Base-by-base conservation (phyloP, 2,113 vertebrate species). In the Thoracochromis brauschi region DNA sequence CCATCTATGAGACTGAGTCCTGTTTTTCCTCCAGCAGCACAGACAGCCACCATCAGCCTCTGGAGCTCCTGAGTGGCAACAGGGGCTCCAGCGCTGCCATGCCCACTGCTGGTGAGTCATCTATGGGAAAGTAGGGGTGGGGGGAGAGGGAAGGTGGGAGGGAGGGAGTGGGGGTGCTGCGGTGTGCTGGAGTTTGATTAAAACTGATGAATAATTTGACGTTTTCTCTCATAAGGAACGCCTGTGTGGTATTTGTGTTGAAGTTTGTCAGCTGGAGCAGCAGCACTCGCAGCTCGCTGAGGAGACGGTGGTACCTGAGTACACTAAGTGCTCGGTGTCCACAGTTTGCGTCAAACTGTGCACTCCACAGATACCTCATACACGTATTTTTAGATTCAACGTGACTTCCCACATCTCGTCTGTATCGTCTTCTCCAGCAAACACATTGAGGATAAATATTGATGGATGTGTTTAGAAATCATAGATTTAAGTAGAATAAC, bases 1-100 rank as follows among this genome's bases (percentile, higher is more conserved):
- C 95, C 90, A 95, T 95, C 91, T 95, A 95, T 84, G 95, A 95
- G 92, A 95, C 94, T 9, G 95, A 95, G 91, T 95, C 93, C 83
- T 95, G 93, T 81, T 95, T 95, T 81, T 94, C 93, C 42, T 92
- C 94, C 35, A 38, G 90, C 21, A 88, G 87, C 89, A 60, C 95
- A 75, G 94, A 93, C 91, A 80, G 83, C 87, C 92, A 89, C 63
- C 93, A 91, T 60, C 92, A 94, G 89, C 94, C 94, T 81, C 93
- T 95, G 95, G 93, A 95, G 94, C 95, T 95, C 93, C 90, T 95
- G 91, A 94, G 80, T 65, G 82, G 83, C 91, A 90, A 33, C 91
- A 85, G 94, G 93, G 83, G 94, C 93, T 95, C 93, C 83, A 57
- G 92, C 55, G 11, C 86, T 29, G 92, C 92, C 94, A 94, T 95